Evolutionary conservation across 2,888 invertebrate species (phyloP).

Genomic region (Dynastes tityus): DNA sequence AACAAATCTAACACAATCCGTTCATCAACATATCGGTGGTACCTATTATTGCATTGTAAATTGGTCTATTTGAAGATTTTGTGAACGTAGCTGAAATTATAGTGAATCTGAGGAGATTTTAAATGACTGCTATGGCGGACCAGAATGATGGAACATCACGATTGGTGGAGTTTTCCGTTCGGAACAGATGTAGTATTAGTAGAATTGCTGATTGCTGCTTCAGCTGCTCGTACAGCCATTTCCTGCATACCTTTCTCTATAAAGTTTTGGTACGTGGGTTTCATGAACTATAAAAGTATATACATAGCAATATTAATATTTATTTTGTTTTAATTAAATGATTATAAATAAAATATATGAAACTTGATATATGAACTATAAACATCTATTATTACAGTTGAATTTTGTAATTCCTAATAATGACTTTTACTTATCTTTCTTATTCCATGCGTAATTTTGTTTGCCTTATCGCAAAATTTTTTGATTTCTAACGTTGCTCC

Average conservation of each 20-base stretch:
- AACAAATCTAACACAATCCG: conserved; percentile 37
- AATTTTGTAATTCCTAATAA: neutral
- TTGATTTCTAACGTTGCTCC: too few species aligned
- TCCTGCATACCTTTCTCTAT: conserved; percentile 88
- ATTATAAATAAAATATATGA: conserved; percentile 30
- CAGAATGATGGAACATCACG: conserved; percentile 71
- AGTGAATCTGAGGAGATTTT: conserved; percentile 46
- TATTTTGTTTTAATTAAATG: neutral
- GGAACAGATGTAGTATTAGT: conserved; percentile 60
- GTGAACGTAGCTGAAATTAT: conserved; percentile 47
- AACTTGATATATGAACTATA: conserved; percentile 1
- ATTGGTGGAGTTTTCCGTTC: conserved; percentile 78
- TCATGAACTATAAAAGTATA: conserved; percentile 79
- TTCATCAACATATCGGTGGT: conserved; percentile 12
- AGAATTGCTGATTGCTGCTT: conserved; percentile 75
- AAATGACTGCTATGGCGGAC: conserved; percentile 56
- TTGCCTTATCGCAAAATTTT: too few species aligned
- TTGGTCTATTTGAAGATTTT: conserved; percentile 23
- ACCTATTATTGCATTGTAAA: conserved; percentile 24
- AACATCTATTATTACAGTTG: neutral
- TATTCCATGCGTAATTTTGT: too few species aligned
- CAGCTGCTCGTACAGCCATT: conserved; percentile 85
- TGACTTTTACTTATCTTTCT: neutral
- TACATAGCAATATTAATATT: neutral
- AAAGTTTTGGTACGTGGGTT: conserved; percentile 86